Evolutionary conservation across 2,888 invertebrate genomes (phyloP).

Genomic region (Nycteola revayana): DNA sequence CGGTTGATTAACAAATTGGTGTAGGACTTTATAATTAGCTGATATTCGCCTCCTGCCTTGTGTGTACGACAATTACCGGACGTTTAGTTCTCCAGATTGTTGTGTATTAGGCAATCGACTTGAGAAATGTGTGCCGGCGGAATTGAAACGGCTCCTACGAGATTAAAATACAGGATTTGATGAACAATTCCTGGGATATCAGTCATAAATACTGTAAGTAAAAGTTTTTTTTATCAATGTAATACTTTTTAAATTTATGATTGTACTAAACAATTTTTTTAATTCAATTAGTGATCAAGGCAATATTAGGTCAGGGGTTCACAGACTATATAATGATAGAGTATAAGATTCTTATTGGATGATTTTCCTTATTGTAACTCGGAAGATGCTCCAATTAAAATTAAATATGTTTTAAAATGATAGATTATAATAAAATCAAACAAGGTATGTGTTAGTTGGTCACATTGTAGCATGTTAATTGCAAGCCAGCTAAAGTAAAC

Average conservation of each 20-base stretch:
- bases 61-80: slow-evolving; percentile 34
- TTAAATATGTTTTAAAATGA: too few relatives aligned
- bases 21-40: slow-evolving; percentile 39
- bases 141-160: slow-evolving; percentile 8
- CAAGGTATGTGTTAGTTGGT: too few relatives aligned
- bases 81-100: slow-evolving; percentile 21
- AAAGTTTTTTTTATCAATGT: not conserved
- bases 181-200: slow-evolving; percentile 22
- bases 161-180: slow-evolving; percentile 24
- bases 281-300: slow-evolving; percentile 27
- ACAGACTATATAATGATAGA: slow-evolving; percentile 10
- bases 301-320: slow-evolving; percentile 18
- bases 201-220: slow-evolving; percentile 24
- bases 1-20: slow-evolving; percentile 33
- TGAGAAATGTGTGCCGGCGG: slow-evolving; percentile 18
- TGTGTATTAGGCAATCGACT: slow-evolving; percentile 18
- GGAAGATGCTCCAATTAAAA: too few relatives aligned
- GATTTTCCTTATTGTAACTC: too few relatives aligned
- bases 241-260: too few relatives aligned
- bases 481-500: too few relatives aligned
- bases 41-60: slow-evolving; percentile 30
- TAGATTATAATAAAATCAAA: too few relatives aligned
- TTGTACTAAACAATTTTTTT: slow-evolving; percentile 8
- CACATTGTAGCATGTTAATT: too few relatives aligned
- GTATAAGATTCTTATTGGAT: slow-evolving; percentile 27